phyloP scores from a whole-genome alignment of 2,888 invertebrate genomes.

The Heteropelma amictum region DNA sequence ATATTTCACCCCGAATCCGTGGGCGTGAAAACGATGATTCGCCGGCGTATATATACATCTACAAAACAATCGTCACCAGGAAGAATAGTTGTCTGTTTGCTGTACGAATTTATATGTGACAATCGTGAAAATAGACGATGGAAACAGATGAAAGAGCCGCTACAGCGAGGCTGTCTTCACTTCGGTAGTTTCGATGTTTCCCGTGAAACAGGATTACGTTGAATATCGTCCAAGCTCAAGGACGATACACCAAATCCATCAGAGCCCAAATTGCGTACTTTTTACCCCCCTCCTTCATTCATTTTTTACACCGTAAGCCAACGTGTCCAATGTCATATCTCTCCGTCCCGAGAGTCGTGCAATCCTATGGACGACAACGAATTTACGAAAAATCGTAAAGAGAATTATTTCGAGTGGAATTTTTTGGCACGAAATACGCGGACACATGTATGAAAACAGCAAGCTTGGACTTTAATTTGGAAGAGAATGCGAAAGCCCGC shows the following conservation, averaged over 20 bases:
- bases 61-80: neutral
- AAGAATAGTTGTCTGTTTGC: constrained; percentile 6
- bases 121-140: constrained; percentile 42
- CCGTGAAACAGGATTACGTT: constrained; percentile 52
- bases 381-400: constrained; percentile 51
- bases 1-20: constrained; percentile 39
- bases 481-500: constrained; percentile 57
- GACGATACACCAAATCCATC: constrained; percentile 54
- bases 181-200: constrained; percentile 36
- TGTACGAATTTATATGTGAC: constrained; percentile 31
- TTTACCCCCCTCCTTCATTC: constrained; percentile 7
- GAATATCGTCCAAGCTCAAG: constrained; percentile 35
- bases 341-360: neutral
- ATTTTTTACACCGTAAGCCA: neutral
- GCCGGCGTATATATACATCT: neutral
- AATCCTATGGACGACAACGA: constrained; percentile 8
- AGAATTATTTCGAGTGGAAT: constrained; percentile 50
- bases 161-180: neutral
- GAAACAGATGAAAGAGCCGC: constrained; percentile 1
- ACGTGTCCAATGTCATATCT: constrained; percentile 26
- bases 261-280: constrained; percentile 50
- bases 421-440: neutral
- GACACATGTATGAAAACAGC: neutral
- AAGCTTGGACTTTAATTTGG: constrained; percentile 65
- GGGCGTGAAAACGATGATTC: constrained; percentile 7